phyloP scores from a whole-genome alignment of 2,888 invertebrate genomes.

The Sminthurinus aureus region DNA sequence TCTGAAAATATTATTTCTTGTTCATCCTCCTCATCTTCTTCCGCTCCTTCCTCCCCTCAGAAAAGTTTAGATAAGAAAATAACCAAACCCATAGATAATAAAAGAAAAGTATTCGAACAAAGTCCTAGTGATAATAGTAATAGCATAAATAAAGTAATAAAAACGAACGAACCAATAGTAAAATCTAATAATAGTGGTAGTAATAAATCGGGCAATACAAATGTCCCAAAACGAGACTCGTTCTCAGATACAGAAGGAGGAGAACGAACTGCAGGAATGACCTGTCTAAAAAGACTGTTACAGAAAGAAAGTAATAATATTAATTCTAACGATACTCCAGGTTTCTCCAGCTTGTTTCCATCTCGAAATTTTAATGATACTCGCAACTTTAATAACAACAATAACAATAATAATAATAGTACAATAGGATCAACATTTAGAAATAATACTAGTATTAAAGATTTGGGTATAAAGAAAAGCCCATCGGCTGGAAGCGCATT shows the following conservation, averaged over 20 bases:
- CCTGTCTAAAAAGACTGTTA: conserved; percentile 55
- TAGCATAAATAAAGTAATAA: too few relatives aligned
- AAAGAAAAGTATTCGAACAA: conserved; percentile 23
- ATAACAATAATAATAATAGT: background rate
- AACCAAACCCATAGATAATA: background rate
- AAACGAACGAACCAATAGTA: background rate
- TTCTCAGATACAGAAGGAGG: conserved; percentile 56
- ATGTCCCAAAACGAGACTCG: conserved; percentile 49
- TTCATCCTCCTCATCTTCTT: background rate
- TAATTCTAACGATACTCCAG: background rate
- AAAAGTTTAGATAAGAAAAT: background rate
- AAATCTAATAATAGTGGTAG: background rate
- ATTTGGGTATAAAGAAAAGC: conserved; percentile 52
- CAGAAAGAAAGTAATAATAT: conserved; percentile 47
- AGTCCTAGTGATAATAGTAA: too few relatives aligned
- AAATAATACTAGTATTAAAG: background rate
- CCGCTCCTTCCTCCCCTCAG: background rate
- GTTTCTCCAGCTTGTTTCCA: background rate
- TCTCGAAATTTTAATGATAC: background rate
- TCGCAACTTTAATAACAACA: too few relatives aligned
- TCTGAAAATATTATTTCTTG: background rate
- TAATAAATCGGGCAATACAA: conserved; percentile 4
- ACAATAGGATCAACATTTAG: background rate
- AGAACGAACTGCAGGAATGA: conserved; percentile 34
- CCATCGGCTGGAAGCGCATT: conserved; percentile 57